These are phyloP conservation scores for Calliphora vomitoria DNA, from an alignment of 2,888 invertebrate genomes.

Conservation along the genomic window DNA sequence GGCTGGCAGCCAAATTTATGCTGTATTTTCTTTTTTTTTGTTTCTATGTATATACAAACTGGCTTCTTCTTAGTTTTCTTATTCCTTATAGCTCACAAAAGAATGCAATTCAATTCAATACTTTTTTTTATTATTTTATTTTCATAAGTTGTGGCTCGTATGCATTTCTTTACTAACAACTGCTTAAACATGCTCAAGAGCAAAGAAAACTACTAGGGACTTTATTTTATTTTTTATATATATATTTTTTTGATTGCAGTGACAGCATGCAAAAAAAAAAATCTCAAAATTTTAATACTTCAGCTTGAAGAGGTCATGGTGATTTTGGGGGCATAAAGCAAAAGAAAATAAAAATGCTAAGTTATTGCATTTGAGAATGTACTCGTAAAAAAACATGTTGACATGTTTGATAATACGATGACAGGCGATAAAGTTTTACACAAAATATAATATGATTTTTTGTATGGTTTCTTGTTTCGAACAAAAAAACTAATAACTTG, in stretches of 20 bases:
- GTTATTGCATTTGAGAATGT: not conserved
- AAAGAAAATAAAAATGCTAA: not conserved
- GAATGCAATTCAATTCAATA: slow-evolving; percentile 62
- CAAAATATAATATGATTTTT: not conserved
- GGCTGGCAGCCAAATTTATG: slow-evolving; percentile 74
- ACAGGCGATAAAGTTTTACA: slow-evolving; percentile 59
- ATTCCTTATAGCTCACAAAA: slow-evolving; percentile 38
- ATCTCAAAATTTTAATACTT: slow-evolving; percentile 56
- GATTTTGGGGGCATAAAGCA: slow-evolving; percentile 48
- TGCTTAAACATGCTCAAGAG: slow-evolving; percentile 68
- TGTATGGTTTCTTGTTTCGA: not conserved
- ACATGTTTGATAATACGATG: slow-evolving; percentile 67
- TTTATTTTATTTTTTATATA: not conserved
- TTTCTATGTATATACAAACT: slow-evolving; percentile 30
- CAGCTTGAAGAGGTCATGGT: slow-evolving; percentile 64
- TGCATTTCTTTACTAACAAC: slow-evolving; percentile 46
- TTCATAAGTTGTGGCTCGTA: slow-evolving; percentile 54
- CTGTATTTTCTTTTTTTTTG: slow-evolving; percentile 32
- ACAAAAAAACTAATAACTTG: not conserved
- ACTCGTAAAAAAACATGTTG: slow-evolving; percentile 60
- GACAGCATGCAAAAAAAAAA: slow-evolving; percentile 13
- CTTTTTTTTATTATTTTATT: slow-evolving; percentile 32
- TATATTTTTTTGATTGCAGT: slow-evolving; percentile 15
- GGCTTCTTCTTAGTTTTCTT: slow-evolving; percentile 7
- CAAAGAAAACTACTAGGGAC: slow-evolving; percentile 33